phyloP scores from a whole-genome alignment of 2,888 invertebrate species.

The Drosophila robusta region DNA sequence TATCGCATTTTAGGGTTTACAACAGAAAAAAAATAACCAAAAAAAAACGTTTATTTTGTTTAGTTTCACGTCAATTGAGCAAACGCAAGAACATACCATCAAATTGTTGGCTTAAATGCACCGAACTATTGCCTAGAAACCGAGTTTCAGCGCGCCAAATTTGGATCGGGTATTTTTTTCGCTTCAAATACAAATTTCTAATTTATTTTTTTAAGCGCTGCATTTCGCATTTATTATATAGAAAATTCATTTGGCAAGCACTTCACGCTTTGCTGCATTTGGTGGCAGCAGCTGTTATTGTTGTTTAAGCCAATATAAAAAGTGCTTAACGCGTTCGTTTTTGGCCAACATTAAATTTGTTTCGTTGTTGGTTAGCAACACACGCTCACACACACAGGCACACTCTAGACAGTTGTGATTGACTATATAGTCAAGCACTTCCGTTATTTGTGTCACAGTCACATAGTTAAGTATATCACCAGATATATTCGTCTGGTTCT shows the following conservation, averaged over 20 bases:
- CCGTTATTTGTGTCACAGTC: conserved; percentile 66
- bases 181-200: conserved; percentile 46
- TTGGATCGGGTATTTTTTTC: conserved; percentile 24
- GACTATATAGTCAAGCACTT: conserved; percentile 60
- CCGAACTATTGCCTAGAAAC: conserved; percentile 27
- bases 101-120: conserved; percentile 20
- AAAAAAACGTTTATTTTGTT: background rate
- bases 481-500: conserved; percentile 26
- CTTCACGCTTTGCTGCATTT: conserved; percentile 81
- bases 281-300: conserved; percentile 56
- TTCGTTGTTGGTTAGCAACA: conserved; percentile 56
- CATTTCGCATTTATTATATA: conserved; percentile 50
- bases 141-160: conserved; percentile 39
- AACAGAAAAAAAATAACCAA: conserved; percentile 1
- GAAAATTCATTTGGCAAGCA: conserved; percentile 77
- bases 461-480: conserved; percentile 30
- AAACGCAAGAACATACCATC: conserved; percentile 18
- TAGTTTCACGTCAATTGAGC: conserved; percentile 45
- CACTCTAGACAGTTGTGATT: conserved; percentile 39
- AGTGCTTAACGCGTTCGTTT: conserved; percentile 59
- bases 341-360: conserved; percentile 64
- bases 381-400: conserved; percentile 27
- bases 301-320: conserved; percentile 50
- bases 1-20: conserved; percentile 25
- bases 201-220: conserved; percentile 29